These are phyloP conservation scores for Mechanitis messenoides DNA, from an alignment of 2,888 invertebrate genomes.

Conservation along the genomic window DNA sequence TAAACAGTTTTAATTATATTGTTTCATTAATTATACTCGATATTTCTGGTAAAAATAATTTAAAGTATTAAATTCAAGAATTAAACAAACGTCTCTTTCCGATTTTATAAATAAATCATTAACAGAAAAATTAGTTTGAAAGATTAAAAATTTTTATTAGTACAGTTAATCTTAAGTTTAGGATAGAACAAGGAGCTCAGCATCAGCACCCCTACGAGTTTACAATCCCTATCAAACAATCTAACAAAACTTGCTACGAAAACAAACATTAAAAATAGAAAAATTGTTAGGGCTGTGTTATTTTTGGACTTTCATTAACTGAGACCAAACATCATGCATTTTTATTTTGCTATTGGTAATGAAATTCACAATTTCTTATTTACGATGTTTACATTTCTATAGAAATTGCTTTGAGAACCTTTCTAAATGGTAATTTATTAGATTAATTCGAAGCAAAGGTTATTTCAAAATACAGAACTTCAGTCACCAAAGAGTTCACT, in stretches of 20 bases:
- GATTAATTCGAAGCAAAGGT: too few species aligned
- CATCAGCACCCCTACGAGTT: slow-evolving; percentile 34
- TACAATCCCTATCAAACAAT: slow-evolving; percentile 58
- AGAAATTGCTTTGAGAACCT: too few species aligned
- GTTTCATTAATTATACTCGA: not conserved
- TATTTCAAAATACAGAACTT: too few species aligned
- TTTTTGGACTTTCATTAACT: slow-evolving; percentile 19
- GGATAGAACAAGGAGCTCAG: slow-evolving; percentile 17
- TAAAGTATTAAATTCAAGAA: too few species aligned
- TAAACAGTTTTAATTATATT: not conserved
- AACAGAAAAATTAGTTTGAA: not conserved
- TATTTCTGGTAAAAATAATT: not conserved
- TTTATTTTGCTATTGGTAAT: too few species aligned
- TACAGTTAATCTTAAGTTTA: slow-evolving; percentile 12
- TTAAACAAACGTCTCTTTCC: too few species aligned
- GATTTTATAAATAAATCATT: not conserved
- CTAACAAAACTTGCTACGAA: slow-evolving; percentile 53
- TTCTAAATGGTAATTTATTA: too few species aligned
- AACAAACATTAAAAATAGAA: slow-evolving; percentile 49
- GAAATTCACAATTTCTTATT: too few species aligned
- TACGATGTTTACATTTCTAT: too few species aligned
- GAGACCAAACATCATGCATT: slow-evolving; percentile 6
- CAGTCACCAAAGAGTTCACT: too few species aligned
- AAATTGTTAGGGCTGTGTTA: slow-evolving; percentile 28
- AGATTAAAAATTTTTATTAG: not conserved